Conservation (phyloP, 2,797 vertebrate genomes). For the Lacerta viridis region DNA sequence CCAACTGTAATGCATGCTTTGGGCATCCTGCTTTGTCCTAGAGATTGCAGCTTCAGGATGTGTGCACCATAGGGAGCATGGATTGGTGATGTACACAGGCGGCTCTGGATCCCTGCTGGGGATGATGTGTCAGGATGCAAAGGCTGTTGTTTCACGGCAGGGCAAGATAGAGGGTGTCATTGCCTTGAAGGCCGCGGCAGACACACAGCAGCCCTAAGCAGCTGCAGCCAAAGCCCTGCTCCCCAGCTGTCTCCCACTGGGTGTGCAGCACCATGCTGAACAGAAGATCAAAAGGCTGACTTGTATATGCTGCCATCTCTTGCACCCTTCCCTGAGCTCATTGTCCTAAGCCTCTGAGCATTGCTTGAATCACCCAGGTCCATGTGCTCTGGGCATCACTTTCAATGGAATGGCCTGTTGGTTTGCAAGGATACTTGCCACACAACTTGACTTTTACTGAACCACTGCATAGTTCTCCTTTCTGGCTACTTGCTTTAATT, state of each 20-base stretch:
- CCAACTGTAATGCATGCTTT: neutral
- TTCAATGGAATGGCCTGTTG: neutral
- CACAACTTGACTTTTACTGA: neutral
- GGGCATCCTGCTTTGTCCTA: neutral
- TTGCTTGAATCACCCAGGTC: neutral
- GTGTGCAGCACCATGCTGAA: neutral
- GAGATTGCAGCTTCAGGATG: neutral
- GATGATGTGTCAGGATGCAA: constrained; percentile 19
- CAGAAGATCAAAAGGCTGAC: constrained; percentile 22
- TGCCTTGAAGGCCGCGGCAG: neutral
- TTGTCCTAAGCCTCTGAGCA: neutral
- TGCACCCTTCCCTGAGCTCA: neutral
- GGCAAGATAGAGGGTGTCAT: constrained; percentile 8
- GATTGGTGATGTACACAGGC: neutral
- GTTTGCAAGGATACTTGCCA: too few relatives aligned
- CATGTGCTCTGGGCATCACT: neutral
- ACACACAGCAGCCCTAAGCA: neutral
- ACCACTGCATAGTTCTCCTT: neutral
- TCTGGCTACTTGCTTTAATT: neutral
- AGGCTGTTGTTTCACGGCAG: constrained; percentile 36
- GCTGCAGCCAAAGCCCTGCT: neutral
- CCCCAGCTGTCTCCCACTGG: neutral
- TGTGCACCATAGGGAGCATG: neutral
- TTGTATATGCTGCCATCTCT: neutral
- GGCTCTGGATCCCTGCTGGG: constrained; percentile 28